Percentiles rank a stretch among this genome's conserved stretches.
These are phyloP conservation scores for Electrona antarctica DNA, from an alignment of 2,113 vertebrate species.

Conservation along the genomic window DNA sequence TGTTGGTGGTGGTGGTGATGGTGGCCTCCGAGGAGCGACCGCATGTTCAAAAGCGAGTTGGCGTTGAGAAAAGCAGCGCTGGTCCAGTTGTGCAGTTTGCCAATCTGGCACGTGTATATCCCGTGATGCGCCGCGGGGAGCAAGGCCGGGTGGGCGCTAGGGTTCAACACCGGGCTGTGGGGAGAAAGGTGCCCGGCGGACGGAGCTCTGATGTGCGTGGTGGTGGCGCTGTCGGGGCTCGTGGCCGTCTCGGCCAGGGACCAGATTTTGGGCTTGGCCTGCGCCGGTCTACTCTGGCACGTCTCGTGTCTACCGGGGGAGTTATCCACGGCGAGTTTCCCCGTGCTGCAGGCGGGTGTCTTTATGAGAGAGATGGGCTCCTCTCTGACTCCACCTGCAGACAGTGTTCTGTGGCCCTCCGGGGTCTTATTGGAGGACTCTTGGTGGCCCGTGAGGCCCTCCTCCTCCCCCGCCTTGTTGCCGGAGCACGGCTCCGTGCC, in stretches of 20 bases:
- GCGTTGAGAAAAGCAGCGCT: constrained; percentile 94
- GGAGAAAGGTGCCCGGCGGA: constrained; percentile 63
- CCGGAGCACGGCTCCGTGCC: constrained; percentile 70
- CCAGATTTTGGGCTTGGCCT: constrained; percentile 98
- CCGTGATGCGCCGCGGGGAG: constrained; percentile 87
- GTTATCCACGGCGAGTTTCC: constrained; percentile 76
- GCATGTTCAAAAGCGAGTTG: constrained; percentile 93
- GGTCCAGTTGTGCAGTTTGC: constrained; percentile 98
- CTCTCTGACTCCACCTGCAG: constrained; percentile 73
- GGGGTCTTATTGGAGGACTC: constrained; percentile 69
- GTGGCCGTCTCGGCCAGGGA: constrained; percentile 97
- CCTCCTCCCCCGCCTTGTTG: constrained; percentile 73
- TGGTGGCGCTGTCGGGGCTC: constrained; percentile 85
- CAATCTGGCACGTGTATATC: constrained; percentile 98
- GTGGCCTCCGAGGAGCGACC: constrained; percentile 88
- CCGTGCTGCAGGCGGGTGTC: constrained; percentile 69
- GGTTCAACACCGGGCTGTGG: constrained; percentile 72
- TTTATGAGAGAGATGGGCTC: constrained; percentile 81
- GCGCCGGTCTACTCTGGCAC: constrained; percentile 85
- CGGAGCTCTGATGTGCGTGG: constrained; percentile 1
- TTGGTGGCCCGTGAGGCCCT: constrained; percentile 71
- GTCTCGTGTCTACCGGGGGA: constrained; percentile 78
- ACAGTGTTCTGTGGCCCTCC: constrained; percentile 81
- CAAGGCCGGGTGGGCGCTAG: constrained; percentile 90
- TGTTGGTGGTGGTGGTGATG: no score